Conservation (phyloP, 2,113 vertebrate genomes). For the Piprites chloris region DNA sequence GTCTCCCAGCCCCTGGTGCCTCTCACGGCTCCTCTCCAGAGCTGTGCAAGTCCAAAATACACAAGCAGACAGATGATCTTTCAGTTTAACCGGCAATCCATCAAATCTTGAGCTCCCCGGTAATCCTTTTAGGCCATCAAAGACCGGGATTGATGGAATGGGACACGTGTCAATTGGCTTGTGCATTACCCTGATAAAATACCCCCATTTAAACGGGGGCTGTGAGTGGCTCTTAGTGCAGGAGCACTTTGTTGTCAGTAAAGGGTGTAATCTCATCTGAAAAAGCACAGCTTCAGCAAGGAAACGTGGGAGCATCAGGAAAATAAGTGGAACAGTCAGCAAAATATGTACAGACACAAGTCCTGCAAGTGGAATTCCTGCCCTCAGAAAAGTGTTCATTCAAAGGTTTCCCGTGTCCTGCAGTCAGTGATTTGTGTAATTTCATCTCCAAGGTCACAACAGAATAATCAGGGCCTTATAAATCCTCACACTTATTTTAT, state of each 20-base stretch:
- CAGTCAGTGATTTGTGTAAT: background rate
- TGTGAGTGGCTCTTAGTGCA: background rate
- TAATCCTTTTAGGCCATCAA: background rate
- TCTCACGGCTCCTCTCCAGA: background rate
- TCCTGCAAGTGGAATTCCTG: too few species aligned
- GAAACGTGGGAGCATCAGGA: background rate
- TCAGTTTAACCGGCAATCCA: background rate
- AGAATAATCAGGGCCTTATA: background rate
- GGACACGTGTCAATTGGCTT: background rate
- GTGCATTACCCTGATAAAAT: background rate
- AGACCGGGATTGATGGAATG: background rate
- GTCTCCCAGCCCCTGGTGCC: background rate
- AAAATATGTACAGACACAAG: rapidly evolving
- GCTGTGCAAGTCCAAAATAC: background rate
- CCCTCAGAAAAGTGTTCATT: too few species aligned
- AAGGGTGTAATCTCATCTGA: background rate
- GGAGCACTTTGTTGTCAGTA: background rate
- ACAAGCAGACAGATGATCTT: background rate
- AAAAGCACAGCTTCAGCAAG: background rate
- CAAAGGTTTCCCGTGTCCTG: background rate
- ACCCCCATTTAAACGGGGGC: background rate
- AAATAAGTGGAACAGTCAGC: background rate
- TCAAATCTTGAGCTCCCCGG: background rate
- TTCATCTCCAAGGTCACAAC: background rate
- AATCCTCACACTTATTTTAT: background rate